Evolutionary conservation across 2,797 vertebrate genomes (phyloP), one percentile per base, ranked within the genome.

Genomic region (Clarias platycephalus): DNA sequence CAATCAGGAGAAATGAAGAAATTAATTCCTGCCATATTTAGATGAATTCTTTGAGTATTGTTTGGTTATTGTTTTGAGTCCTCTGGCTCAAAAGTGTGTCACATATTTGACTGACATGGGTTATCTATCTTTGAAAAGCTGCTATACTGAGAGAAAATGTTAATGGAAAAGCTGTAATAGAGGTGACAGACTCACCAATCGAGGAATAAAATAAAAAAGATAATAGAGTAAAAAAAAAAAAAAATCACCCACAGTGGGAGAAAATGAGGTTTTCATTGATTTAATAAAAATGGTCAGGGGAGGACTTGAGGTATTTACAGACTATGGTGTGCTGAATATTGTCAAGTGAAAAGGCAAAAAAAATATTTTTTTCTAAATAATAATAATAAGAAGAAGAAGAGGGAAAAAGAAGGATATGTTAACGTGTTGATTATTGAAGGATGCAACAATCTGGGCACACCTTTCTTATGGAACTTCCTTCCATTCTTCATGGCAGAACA

Each of bases 131-230:
- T 53, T 81, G 93, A 93, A 90, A 92, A 91, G 92, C 91, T 89
- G 88, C 87, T 0, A 57, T 90, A 91, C 93, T 91, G 92, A 91
- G 90, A 89, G 90, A 91, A 90, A 91, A 93, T 89, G 87, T 93
- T 95, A 89, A 92, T 88, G 90, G 91, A 90, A 89, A 87, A 92
- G 90, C 92, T 91, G 91, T 93, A 93, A 93, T 94, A 88, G 85
- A 93, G 90, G 92, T 93, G 92, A 94, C 93, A 95, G 93, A 92
- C 93, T 94, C 90, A 91, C 86, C 92, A 93, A 92, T 92, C 91
- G 89, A 92, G 91, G 90, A 93, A 94, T 91, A 92, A 93, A 28
- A 67, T 13, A 53, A 80, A 49, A 80, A 66, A 67, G 75, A 60
- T 77, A 58, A 77, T n/a, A 24, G 12, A 90, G 90, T 87, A 87